Evolutionary conservation across 2,113 vertebrate genomes (phyloP), one percentile per base, ranked within the genome.

Genomic region (Triplophysa siluroides): DNA sequence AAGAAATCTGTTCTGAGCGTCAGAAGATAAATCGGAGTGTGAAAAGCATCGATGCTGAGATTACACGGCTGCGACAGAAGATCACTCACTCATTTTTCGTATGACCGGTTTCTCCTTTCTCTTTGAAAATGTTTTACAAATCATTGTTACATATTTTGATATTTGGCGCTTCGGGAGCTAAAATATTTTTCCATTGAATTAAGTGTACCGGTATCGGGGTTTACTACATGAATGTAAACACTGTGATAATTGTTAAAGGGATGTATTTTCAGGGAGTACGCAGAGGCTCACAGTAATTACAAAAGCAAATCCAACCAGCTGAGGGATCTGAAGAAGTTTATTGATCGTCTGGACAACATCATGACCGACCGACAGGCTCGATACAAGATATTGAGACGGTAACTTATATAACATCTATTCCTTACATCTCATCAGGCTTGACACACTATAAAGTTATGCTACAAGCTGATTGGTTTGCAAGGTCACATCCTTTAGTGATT

Each of bases 331-430:
- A 95, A 90, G 88, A 94, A 83, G 81, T 96, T 97, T 80, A 92
- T 94, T 86, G 91, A 86, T 3, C 79, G 92, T 11, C 85, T 96
- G 69, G 94, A 95, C 24, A 89, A 93, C 87, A 95, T 96, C 85
- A 95, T 98, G 94, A 88, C 87, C 0, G 92, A 96, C 82, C 90
- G 96, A 83, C 93, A 93, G 81, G 93, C 90, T 87, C 91, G 90
- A 82, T 96, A 96, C 79, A 87, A 89, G 56, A 91, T 91, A 0
- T 93, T 97, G 88, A 90, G 94, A 47, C 92, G 94, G 95, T 97
- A 88, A 87, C 19, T 8, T 73, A 19, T 43, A 19, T 13, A 45
- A 16, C 41, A 29, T 58, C 18, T 19, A 58, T 1, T 9, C 9
- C 14, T 50, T 18, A 52, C 13, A 18, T 14, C 50, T 52, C 50